Evolutionary conservation across 2,113 vertebrate genomes (phyloP).

Genomic region (Toxotes jaculatrix): DNA sequence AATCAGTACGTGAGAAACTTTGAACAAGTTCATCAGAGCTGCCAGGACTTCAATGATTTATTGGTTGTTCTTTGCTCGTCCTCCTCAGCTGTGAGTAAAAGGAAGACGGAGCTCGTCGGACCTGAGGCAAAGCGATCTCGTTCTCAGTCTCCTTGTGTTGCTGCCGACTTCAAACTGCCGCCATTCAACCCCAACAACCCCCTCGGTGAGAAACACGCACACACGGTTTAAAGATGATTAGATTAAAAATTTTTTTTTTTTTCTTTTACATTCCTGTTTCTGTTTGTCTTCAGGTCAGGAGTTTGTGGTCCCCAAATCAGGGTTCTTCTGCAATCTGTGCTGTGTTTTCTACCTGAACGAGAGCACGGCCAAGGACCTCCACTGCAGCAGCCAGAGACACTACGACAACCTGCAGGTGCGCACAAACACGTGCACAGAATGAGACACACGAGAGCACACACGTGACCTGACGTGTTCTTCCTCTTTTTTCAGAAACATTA

Average conservation of each 20-base stretch:
- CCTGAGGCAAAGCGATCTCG: slow-evolving; percentile 63
- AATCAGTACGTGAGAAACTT: no score
- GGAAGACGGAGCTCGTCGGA: slow-evolving; percentile 12
- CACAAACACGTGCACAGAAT: background rate
- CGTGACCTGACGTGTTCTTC: accelerated
- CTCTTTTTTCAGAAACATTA: slow-evolving; percentile 72
- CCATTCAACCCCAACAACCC: slow-evolving; percentile 73
- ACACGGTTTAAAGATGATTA: background rate
- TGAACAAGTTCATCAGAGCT: no score
- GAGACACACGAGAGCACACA: background rate
- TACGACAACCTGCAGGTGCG: slow-evolving; percentile 69
- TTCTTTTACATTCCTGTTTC: background rate
- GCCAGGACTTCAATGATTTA: background rate
- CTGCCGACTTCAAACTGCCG: slow-evolving; percentile 61
- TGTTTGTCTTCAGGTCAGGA: slow-evolving; percentile 73
- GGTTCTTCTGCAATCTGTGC: slow-evolving; percentile 84
- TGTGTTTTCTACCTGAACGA: slow-evolving; percentile 65
- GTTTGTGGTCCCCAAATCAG: slow-evolving; percentile 81
- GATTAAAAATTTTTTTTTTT: background rate
- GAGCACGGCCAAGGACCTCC: slow-evolving; percentile 37
- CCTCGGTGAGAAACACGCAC: slow-evolving; percentile 67
- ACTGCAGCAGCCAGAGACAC: slow-evolving; percentile 73
- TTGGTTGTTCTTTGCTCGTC: background rate
- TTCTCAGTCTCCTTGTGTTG: slow-evolving; percentile 46
- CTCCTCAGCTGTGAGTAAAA: slow-evolving; percentile 58